Conservation (phyloP, 2,888 invertebrate genomes). For the Cataglyphis altisquamis region DNA sequence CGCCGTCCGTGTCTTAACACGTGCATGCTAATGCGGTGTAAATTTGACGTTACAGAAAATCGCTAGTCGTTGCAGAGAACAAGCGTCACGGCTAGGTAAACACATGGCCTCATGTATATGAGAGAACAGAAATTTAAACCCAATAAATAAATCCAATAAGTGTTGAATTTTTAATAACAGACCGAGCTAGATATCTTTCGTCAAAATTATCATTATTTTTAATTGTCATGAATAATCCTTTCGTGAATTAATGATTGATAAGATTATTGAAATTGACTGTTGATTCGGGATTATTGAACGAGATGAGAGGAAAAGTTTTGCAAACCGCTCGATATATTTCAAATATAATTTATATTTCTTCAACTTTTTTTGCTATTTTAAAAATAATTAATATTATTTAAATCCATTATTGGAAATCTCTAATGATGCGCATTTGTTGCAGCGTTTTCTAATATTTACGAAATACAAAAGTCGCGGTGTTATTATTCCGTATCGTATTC, state of each 20-base stretch:
- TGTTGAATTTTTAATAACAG: not conserved
- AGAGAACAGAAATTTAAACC: conserved; percentile 10
- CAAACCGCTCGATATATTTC: not conserved
- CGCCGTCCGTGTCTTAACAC: conserved; percentile 67
- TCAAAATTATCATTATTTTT: not conserved
- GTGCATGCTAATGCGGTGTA: conserved; percentile 64
- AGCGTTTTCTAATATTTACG: not conserved
- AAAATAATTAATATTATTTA: not conserved
- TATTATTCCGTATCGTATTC: conserved; percentile 68
- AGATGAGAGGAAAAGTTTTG: not conserved
- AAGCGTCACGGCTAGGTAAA: conserved; percentile 36
- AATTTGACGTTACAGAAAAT: conserved; percentile 71
- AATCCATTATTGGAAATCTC: not conserved
- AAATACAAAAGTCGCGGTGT: conserved; percentile 10
- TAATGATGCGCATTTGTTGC: not conserved
- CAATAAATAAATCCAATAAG: not conserved
- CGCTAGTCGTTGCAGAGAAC: conserved; percentile 53
- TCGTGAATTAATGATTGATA: not conserved
- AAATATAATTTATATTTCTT: not conserved
- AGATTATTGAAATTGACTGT: not conserved
- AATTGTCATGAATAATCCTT: not conserved
- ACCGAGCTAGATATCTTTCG: not conserved
- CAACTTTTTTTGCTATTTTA: not conserved
- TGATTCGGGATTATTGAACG: not conserved
- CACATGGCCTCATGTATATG: conserved; percentile 48